Base-by-base conservation (phyloP, 1,140 invertebrate genomes). In the Wasmannia auropunctata region DNA sequence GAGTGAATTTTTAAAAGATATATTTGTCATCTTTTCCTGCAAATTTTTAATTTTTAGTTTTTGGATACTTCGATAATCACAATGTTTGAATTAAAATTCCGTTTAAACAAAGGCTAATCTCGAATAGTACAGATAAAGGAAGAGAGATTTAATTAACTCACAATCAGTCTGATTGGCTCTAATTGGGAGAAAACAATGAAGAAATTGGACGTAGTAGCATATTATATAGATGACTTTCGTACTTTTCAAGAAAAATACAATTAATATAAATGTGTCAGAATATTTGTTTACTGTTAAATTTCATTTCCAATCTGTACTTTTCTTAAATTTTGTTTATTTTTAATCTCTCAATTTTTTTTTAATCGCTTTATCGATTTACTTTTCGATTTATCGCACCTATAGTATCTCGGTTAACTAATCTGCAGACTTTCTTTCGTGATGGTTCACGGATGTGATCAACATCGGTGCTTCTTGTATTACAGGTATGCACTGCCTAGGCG, bases 401-500 rank as follows among this genome's bases (percentile, higher is more conserved):
- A 37, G 22, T 34, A 62, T 60, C 25, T n/a, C 1, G 11, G 28
- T 58, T 28, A 16, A 62, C 8, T 34, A 31, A 63, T 10, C 19
- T 19, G 16, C 28, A 60, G 14, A 60, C 14, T 19, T 49, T 67
- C 22, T 65, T 22, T 60, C 56, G 14, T 2, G 49, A 74, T 25
- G 4, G 37, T 10, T 67, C 34, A 14, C 4, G 31, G 40, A 7
- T n/a, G 7, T 25, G 22, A 79, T 60, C 10, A 70, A 77, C 25
- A 62, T 69, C 6, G 22, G n/a, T 83, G 46, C 43, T 67, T 80
- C 19, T 46, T 49, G 2, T 8, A 51, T 88, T 88, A 56, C 87
- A 95, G 95, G 91, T 85, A 95, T 95, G 95, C 94, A 95, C 91
- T 95, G 95, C 88, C 91, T 95, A 91, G 94, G 94, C 72, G 94